Base-by-base conservation (phyloP, 2,888 invertebrate species). In the Sycophila texana region DNA sequence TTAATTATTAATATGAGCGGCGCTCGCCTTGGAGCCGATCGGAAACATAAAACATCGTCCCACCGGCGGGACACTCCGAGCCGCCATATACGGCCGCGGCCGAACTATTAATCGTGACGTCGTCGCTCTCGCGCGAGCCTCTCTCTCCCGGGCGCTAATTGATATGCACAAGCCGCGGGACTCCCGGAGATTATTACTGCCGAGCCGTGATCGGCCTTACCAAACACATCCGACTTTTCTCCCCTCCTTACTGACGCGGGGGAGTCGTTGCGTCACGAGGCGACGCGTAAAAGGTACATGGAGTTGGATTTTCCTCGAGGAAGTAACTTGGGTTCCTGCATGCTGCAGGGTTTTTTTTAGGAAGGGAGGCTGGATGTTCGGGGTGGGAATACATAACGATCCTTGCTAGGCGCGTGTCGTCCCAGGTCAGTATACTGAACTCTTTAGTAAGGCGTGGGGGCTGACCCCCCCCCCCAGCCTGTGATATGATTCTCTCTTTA, bases 91-190 rank as follows among this genome's bases (percentile, higher is more conserved):
- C 58, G 63, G 58, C 68, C 39, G 16, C 53, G 61, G 20, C 55
- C 53, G 51, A 58, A 74, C 74, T 58, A 74, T 74, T 74, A 74
- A 74, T 47, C 73, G 73, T 53, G 61, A 73, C 73, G 63, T 65
- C 30, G 14, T 26, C 7, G 3, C 30, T 39, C 63, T 47, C 63
- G 60, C 60, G 39, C 4, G 39, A 4, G 5, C 10, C 63, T 39
- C 63, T 63, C 39, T 39, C 67, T 18, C 49, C 5, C 7, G 18
- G 39, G 58, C 22, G 53, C 30, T 67, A 61, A 75, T 75, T 68
- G 51, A 61, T 75, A 75, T 75, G 75, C 75, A 51, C 58, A 39
- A 39, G 39, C 39, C 39, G 39, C 39, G 39, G 39, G 39, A 39
- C 39, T 39, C 39, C 39, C 14, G 55, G 47, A n/a, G 14, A 20